Evolutionary conservation across 2,888 invertebrate species (phyloP), one percentile per base, ranked within the genome.

Genomic region (Epistrophe grossulariae): DNA sequence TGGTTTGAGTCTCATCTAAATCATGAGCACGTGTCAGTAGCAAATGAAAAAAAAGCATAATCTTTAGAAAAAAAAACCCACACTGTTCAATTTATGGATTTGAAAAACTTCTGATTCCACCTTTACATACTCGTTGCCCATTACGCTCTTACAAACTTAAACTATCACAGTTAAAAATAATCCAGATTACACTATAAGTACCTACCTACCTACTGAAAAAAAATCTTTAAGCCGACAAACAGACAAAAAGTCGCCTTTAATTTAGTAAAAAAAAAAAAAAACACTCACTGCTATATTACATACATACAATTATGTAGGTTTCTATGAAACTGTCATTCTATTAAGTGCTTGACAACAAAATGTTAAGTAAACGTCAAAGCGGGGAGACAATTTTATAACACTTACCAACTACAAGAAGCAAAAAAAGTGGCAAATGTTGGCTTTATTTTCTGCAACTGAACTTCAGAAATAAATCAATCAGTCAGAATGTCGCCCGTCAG

Each of bases 101-200:
- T 7, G 2, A 50, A 68, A 66, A 38, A 48, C 17, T 50, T 24
- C 19, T 50, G 15, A 2, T 68, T 7, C 48, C 50, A 68, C 35
- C 19, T 66, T 19, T 13, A 48, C 17, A 31, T 19, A 13, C 17
- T 60, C 38, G 2, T 17, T 24, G 13, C n/a, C 9, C 24, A 43
- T 24, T 19, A 66, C 31, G 52, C 48, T 57, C n/a, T 76, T 40
- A 74, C 70, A 68, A 71, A 79, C 55, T 72, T 66, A 74, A 70
- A 31, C 11, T 31, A 64, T 57, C 52, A 79, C 57, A 59, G 40
- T 71, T 77, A 57, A 80, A 77, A 62, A 72, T 60, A 77, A 80
- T 84, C 80, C 68, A 72, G 77, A 84, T 80, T 77, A 80, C 80
- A 80, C 72, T 40, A 73, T 84, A 84, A 84, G 84, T 50, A 38